Evolutionary conservation across 1,140 invertebrate genomes (phyloP).

Genomic region (Bombus polaris): DNA sequence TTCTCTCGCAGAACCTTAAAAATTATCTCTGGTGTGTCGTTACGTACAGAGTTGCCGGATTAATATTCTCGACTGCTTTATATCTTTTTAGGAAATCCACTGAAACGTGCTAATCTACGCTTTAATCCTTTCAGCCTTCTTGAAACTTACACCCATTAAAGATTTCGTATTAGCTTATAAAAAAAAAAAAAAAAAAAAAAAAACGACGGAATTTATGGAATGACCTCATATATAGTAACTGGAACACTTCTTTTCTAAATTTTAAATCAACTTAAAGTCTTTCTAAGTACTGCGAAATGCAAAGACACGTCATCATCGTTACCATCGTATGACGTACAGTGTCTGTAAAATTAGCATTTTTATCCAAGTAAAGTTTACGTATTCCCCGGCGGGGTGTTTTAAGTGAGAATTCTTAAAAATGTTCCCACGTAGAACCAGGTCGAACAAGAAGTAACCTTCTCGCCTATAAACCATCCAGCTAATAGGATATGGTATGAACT

Average conservation of each 20-base stretch:
- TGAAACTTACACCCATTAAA: background rate
- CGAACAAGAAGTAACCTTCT: background rate
- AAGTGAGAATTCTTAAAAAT: no score
- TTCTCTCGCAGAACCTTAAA: no score
- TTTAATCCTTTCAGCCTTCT: no score
- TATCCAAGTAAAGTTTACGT: background rate
- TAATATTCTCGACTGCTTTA: no score
- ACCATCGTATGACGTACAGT: background rate
- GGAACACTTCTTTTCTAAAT: background rate
- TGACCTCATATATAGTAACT: background rate
- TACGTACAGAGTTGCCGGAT: no score
- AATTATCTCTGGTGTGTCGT: no score
- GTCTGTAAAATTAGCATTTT: slow-evolving; percentile 10
- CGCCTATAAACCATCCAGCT: background rate
- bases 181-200: background rate
- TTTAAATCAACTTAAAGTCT: background rate
- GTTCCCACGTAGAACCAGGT: background rate
- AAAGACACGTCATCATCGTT: slow-evolving; percentile 1
- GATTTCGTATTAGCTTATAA: background rate
- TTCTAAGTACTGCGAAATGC: background rate
- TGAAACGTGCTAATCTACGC: no score
- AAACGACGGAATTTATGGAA: background rate
- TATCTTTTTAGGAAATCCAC: no score
- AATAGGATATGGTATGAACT: background rate
- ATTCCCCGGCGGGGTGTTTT: background rate